phyloP scores from a whole-genome alignment of 2,888 invertebrate genomes.

The Drosophila cognata region DNA sequence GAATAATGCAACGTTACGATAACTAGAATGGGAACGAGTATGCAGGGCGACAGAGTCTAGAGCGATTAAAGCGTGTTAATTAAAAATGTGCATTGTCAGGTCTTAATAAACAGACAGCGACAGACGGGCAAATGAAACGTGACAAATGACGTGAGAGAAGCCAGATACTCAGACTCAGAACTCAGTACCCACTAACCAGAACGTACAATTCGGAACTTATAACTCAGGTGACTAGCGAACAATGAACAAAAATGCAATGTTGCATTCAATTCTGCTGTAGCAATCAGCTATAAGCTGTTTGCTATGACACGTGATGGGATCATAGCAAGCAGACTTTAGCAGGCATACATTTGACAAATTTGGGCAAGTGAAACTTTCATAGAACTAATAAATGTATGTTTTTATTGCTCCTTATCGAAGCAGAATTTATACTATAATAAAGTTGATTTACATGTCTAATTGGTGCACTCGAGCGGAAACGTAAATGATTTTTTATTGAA shows the following conservation, averaged over 20 bases:
- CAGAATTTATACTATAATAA: background rate
- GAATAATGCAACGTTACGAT: background rate
- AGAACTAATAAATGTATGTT: background rate
- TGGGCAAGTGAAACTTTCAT: background rate
- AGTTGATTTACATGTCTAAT: background rate
- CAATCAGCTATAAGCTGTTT: background rate
- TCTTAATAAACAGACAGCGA: conserved; percentile 3
- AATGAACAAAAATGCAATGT: background rate
- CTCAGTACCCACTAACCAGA: background rate
- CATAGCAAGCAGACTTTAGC: background rate
- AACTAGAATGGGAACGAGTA: conserved; percentile 10
- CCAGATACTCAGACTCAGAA: conserved; percentile 4
- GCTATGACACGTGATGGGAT: background rate
- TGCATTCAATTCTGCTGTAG: background rate
- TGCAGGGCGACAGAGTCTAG: conserved; percentile 50
- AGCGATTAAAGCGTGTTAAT: conserved; percentile 45
- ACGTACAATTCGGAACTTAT: background rate
- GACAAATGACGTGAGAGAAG: conserved; percentile 56
- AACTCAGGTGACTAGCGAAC: conserved; percentile 14
- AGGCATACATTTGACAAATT: background rate
- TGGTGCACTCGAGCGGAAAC: background rate
- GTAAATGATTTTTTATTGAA: background rate
- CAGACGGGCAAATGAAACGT: conserved; percentile 62
- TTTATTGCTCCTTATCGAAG: background rate
- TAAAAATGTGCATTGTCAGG: conserved; percentile 54